phyloP scores from a whole-genome alignment of 2,113 vertebrate species.

The Psephotus haematonotus region DNA sequence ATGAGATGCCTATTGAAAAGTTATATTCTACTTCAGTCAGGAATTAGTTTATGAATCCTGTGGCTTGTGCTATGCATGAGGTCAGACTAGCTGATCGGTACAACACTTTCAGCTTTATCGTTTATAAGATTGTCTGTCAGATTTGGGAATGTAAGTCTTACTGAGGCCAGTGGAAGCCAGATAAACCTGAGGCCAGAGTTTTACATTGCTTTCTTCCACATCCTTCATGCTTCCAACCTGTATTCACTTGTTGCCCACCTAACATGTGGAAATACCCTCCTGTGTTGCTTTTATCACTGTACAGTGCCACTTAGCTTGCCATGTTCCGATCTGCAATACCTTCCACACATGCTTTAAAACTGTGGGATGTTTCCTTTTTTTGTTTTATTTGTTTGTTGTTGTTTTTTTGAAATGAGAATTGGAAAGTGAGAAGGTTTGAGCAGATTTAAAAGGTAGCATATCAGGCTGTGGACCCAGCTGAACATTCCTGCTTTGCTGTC shows the following conservation, averaged over 20 bases:
- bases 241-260: background rate
- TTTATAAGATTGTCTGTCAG: background rate
- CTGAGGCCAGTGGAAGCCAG: background rate
- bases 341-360: rapidly evolving
- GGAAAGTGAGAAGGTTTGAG: background rate
- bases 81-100: background rate
- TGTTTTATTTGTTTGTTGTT: background rate
- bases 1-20: conserved; percentile 28
- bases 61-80: background rate
- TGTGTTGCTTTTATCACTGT: background rate
- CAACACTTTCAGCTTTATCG: background rate
- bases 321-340: background rate
- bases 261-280: background rate
- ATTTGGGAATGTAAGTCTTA: background rate
- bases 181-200: background rate
- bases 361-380: background rate
- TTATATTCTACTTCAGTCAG: background rate
- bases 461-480: background rate
- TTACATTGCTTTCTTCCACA: background rate
- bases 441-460: background rate
- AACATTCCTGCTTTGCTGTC: background rate
- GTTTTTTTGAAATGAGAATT: background rate
- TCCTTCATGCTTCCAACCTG: background rate
- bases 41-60: conserved; percentile 1
- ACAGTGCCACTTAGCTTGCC: background rate